Conservation (phyloP, 2,113 vertebrate genomes). For the Pelusios castaneus region DNA sequence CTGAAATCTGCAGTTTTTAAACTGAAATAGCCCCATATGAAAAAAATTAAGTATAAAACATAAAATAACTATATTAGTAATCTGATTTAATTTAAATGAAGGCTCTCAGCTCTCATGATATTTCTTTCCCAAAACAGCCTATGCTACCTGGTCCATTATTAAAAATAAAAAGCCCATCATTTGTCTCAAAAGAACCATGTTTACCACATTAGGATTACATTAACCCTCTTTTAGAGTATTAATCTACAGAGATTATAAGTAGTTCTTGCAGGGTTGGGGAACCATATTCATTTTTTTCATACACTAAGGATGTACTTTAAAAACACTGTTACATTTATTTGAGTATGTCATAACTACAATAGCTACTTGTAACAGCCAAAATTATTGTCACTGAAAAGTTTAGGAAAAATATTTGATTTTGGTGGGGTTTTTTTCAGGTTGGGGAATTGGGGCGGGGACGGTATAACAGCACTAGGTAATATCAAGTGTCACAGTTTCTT, state of each 20-base stretch:
- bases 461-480: neutral
- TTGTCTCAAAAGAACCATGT: neutral
- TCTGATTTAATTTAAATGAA: neutral
- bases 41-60: neutral
- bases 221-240: neutral
- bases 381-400: neutral
- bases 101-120: neutral
- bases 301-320: neutral
- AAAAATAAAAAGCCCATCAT: neutral
- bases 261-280: neutral
- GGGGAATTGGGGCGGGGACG: too few relatives aligned
- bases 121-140: neutral
- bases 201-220: neutral
- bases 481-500: neutral
- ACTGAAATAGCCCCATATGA: neutral
- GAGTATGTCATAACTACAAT: neutral
- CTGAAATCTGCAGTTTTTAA: neutral
- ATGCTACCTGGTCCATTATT: neutral
- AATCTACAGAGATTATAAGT: neutral
- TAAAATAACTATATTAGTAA: neutral
- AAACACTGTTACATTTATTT: neutral
- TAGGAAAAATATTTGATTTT: neutral
- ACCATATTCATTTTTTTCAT: neutral
- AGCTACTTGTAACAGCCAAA: neutral
- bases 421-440: rapidly evolving